These are phyloP conservation scores for Dromiciops gliroides DNA, from an alignment of 2,113 vertebrate species.

Conservation along the genomic window DNA sequence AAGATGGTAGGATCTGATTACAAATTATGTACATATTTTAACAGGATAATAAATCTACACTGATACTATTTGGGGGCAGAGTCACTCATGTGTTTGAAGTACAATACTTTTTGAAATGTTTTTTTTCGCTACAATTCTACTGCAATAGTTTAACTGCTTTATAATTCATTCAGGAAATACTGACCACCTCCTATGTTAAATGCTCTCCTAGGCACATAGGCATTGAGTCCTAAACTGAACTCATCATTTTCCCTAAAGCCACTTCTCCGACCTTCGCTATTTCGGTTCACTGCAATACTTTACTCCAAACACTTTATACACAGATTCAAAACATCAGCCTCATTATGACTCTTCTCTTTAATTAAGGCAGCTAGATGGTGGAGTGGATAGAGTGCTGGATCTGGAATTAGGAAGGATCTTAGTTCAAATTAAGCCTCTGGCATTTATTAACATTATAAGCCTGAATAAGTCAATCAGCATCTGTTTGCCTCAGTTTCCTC, in stretches of 20 bases:
- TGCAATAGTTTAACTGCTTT: background rate
- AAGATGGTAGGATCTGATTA: background rate
- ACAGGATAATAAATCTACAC: background rate
- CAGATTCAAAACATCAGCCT: background rate
- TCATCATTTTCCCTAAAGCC: background rate
- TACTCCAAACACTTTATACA: accelerated
- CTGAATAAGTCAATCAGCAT: background rate
- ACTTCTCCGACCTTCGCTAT: background rate
- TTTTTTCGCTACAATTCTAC: too few species aligned
- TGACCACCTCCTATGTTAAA: background rate
- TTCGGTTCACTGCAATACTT: background rate
- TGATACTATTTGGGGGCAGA: background rate
- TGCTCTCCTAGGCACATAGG: background rate
- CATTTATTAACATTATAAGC: background rate
- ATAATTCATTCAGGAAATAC: background rate
- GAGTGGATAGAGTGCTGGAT: background rate
- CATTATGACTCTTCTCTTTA: background rate
- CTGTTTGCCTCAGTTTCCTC: background rate
- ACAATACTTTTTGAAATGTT: background rate
- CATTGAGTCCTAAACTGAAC: background rate
- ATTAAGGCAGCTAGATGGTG: background rate
- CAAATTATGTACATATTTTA: background rate
- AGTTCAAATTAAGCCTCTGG: background rate
- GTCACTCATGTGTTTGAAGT: background rate
- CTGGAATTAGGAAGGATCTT: background rate